Base-by-base conservation (phyloP, 1,140 invertebrate species). In the Hylaeus volcanicus region DNA sequence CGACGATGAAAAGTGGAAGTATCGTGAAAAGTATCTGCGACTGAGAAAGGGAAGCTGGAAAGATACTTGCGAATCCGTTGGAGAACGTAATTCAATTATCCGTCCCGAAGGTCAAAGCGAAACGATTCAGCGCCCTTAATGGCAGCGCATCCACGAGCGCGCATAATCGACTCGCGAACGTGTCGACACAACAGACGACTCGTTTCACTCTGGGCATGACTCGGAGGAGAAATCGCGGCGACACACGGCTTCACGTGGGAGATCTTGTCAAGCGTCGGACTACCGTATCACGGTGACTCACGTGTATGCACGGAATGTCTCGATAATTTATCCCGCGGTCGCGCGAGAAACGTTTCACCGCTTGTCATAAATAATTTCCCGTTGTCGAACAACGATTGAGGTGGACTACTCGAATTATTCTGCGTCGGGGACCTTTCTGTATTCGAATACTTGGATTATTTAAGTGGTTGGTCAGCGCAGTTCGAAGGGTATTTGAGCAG, bases 151-250 rank as follows among this genome's bases (percentile, higher is more conserved):
- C 55, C 41, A 37, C 45, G 68, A 26, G 65, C 60, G 51, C 61
- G 81, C 69, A 61, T 73, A 71, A 74, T 65, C 61, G 76, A 61
- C 58, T 72, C 73, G 68, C 83, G 69, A 76, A 76, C 75, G 84
- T 65, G 56, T 73, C 82, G 72, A 66, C 69, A 66, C 66, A 41
- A 74, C 66, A 70, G 80, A 76, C 58, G 84, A 77, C 74, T 81
- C 64, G 84, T 76, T 81, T 85, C 79, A 77, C 79, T 74, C 39
- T 5, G 64, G 5, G 63, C 69, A 68, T 39, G 82, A 81, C 43
- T 45, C 41, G 53, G 55, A 63, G 83, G 83, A 85, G 84, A 86
- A 85, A 86, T 81, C 69, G 83, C 65, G 60, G 58, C 75, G 68
- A 53, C 43, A 63, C 76, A 51, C 48, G 43, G 68, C 70, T 65